Conservation (phyloP, 2,888 invertebrate species). For the Sinotaia quadrata region DNA sequence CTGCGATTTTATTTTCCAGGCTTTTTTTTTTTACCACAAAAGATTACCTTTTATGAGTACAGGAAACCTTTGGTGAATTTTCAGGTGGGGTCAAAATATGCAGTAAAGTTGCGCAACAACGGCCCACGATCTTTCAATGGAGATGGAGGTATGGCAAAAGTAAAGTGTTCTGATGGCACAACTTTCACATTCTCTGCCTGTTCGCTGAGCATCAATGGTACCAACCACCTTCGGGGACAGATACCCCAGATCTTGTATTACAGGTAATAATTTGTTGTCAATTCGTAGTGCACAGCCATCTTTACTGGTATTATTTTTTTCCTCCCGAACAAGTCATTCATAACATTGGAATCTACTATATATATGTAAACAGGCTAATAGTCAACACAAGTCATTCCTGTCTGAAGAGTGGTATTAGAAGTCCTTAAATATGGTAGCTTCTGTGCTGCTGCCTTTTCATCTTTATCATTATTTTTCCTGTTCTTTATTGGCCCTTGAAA, state of each 20-base stretch:
- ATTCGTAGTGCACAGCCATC: no score
- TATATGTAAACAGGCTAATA: no score
- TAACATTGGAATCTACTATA: no score
- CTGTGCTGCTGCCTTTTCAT: no score
- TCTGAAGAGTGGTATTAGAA: no score
- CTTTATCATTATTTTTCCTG: no score
- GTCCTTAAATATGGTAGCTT: no score
- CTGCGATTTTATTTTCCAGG: neutral
- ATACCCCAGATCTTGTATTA: constrained; percentile 93
- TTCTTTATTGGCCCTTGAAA: no score
- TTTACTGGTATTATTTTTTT: no score
- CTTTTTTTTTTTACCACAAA: neutral
- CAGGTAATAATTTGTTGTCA: constrained; percentile 76
- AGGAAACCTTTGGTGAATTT: neutral
- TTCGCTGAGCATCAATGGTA: constrained; percentile 96
- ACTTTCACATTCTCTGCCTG: constrained; percentile 92
- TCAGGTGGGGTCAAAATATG: constrained; percentile 90
- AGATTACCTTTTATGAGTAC: no score
- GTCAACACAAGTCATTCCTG: no score
- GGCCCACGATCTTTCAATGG: constrained; percentile 95
- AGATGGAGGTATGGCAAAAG: constrained; percentile 89
- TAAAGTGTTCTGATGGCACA: constrained; percentile 93
- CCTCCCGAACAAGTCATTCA: no score
- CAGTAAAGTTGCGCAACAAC: constrained; percentile 88
- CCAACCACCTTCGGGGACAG: constrained; percentile 93